Conservation (phyloP, 2,888 invertebrate genomes). For the Seladonia tumulorum region DNA sequence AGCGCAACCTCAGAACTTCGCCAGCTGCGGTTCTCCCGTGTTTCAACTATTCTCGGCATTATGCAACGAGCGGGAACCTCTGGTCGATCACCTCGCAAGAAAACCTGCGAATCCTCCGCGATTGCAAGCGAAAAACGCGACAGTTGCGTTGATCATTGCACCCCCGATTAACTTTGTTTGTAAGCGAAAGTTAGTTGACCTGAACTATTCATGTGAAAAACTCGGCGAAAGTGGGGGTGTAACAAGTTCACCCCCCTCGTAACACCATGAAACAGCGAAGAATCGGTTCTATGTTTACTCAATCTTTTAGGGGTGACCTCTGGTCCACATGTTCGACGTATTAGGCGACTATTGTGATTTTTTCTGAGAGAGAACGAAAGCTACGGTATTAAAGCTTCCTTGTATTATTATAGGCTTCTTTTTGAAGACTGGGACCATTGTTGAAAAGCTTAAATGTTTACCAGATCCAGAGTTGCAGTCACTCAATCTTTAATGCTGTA, state of each 20-base stretch:
- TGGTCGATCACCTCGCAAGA: neutral
- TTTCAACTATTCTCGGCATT: conserved; percentile 10
- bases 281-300: no score
- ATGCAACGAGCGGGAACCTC: conserved; percentile 1
- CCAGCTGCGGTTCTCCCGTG: neutral
- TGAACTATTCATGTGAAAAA: neutral
- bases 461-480: no score
- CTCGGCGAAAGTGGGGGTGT: neutral
- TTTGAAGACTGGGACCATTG: no score
- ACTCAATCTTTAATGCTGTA: no score
- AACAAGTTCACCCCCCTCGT: neutral
- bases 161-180: conserved; percentile 32
- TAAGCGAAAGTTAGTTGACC: conserved; percentile 22
- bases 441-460: no score
- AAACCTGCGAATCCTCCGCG: conserved; percentile 1
- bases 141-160: neutral
- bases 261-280: no score
- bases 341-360: no score
- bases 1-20: conserved; percentile 17
- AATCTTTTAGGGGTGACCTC: no score
- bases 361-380: no score
- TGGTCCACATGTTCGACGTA: no score
- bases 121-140: neutral
- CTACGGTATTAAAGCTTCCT: no score
- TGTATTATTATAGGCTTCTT: no score